phyloP scores from a whole-genome alignment of 2,888 invertebrate genomes.

The Sceliomorpha sp. region DNA sequence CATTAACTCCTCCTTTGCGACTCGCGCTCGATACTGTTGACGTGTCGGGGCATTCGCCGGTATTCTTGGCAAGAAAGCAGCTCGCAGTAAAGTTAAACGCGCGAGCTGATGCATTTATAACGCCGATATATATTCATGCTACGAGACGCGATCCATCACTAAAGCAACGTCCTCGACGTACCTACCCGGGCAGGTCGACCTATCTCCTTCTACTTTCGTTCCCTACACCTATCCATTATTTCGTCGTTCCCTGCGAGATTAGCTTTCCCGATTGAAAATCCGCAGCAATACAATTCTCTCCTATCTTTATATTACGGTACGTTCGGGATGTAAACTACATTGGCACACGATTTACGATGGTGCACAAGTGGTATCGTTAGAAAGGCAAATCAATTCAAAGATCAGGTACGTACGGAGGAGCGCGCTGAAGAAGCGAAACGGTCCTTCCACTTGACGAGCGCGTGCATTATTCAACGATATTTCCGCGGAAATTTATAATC shows the following conservation, averaged over 20 bases:
- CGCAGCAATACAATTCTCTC: slow-evolving; percentile 35
- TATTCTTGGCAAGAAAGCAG: slow-evolving; percentile 51
- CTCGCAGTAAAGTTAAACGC: slow-evolving; percentile 28
- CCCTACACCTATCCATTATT: slow-evolving; percentile 53
- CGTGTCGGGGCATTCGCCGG: slow-evolving; percentile 19
- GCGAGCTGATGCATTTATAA: slow-evolving; percentile 59
- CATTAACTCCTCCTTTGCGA: too few relatives aligned
- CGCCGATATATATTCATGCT: slow-evolving; percentile 67
- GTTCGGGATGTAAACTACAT: slow-evolving; percentile 48
- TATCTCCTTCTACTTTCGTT: slow-evolving; percentile 29
- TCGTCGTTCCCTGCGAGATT: slow-evolving; percentile 66
- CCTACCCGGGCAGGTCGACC: slow-evolving; percentile 31
- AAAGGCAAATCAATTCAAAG: slow-evolving; percentile 36
- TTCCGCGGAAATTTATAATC: slow-evolving; percentile 2
- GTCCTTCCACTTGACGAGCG: slow-evolving; percentile 10
- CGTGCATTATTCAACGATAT: slow-evolving; percentile 5
- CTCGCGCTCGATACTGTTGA: too few relatives aligned
- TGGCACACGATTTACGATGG: slow-evolving; percentile 57
- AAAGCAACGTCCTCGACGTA: slow-evolving; percentile 48
- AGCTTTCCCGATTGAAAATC: slow-evolving; percentile 57
- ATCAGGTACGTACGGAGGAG: slow-evolving; percentile 7
- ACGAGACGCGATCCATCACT: slow-evolving; percentile 67
- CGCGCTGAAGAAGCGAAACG: slow-evolving; percentile 8
- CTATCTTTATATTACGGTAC: slow-evolving; percentile 40
- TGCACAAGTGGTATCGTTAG: slow-evolving; percentile 52